These are phyloP conservation scores for Hydriomena furcata DNA, from an alignment of 2,888 invertebrate species.

Conservation along the genomic window DNA sequence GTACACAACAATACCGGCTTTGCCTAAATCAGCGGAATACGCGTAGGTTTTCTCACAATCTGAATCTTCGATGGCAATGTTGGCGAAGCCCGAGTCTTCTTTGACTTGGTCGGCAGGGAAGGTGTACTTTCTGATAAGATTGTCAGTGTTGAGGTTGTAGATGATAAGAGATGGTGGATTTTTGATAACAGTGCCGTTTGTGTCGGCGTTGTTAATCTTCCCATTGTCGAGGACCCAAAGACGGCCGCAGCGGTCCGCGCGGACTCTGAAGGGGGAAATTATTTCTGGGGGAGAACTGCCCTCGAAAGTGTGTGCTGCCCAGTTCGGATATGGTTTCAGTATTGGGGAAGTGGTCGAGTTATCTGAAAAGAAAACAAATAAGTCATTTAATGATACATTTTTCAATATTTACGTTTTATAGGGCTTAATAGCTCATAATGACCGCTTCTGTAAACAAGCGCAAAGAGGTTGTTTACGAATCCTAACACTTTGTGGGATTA, in stretches of 20 bases:
- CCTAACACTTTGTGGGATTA: too few relatives aligned
- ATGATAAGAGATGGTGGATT: slow-evolving; percentile 86
- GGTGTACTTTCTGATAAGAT: slow-evolving; percentile 85
- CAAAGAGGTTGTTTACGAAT: too few relatives aligned
- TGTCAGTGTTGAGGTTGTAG: slow-evolving; percentile 89
- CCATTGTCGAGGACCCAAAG: slow-evolving; percentile 92
- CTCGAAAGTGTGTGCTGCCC: slow-evolving; percentile 88
- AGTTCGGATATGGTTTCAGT: slow-evolving; percentile 90
- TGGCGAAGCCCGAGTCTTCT: slow-evolving; percentile 87
- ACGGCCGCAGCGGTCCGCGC: slow-evolving; percentile 89
- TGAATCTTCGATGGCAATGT: slow-evolving; percentile 89
- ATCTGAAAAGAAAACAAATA: slow-evolving; percentile 76
- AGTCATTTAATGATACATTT: too few relatives aligned
- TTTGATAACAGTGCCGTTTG: slow-evolving; percentile 54
- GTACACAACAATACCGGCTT: slow-evolving; percentile 89
- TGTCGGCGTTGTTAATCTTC: slow-evolving; percentile 83
- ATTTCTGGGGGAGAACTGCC: slow-evolving; percentile 84
- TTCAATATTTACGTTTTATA: too few relatives aligned
- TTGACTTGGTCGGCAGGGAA: slow-evolving; percentile 87
- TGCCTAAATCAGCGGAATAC: slow-evolving; percentile 88
- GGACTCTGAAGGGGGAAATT: slow-evolving; percentile 88
- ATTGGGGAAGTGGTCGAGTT: slow-evolving; percentile 86
- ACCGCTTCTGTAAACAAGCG: too few relatives aligned
- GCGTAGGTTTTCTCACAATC: slow-evolving; percentile 89
- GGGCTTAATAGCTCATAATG: too few relatives aligned